Evolutionary conservation across 2,113 vertebrate species (phyloP), one percentile per base, ranked within the genome.

Genomic region (Pachycephala philippinensis): DNA sequence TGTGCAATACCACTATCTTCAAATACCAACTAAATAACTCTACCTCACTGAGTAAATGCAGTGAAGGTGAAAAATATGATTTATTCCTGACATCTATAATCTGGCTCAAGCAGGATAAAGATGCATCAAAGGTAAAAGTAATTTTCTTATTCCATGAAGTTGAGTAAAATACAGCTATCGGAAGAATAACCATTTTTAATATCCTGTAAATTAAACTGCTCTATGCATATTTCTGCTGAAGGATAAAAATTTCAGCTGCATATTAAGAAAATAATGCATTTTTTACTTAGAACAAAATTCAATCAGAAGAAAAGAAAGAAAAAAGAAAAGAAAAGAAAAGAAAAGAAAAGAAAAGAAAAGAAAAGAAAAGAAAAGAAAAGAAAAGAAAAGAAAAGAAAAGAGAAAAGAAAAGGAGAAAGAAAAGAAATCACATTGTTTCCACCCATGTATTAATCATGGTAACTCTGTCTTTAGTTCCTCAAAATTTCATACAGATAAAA

Each of bases 281-380:
- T 75, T 79, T 65, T 35, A 53, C 11, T 47, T 52, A 39, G 7
- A 52, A 13, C 5, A 82, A 69, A 74, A 88, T 77, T 68, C 15
- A 81, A 17, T 1, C 3, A 16, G 28, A 60, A 60, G 42, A 3
- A 47, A 76, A 91, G 23, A 12, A 5, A 13, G 24, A 8, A 6
- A 5, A 10, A 13, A 4, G 7, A 6, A 13, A 23, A 8, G 3
- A 8, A 4, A 16, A 3, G 2, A 15, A 37, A 2, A 12, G 3
- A 6, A 11, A 37, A 18, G 6, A 11, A 5, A n/a, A 7, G 28
- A 21, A 23, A 59, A 21, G 28, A 20, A 31, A 31, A 19, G 18
- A 56, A 18, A 31, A 20, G 53, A 33, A 21, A 56, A 33, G 31
- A 56, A 13, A 33, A 33, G 54, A 13, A 9, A 33, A n/a, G 20